A percentile compares a stretch with the other conserved stretches of the same genome.
Conservation (phyloP, 2,888 invertebrate genomes). For the Eilema caniola region DNA sequence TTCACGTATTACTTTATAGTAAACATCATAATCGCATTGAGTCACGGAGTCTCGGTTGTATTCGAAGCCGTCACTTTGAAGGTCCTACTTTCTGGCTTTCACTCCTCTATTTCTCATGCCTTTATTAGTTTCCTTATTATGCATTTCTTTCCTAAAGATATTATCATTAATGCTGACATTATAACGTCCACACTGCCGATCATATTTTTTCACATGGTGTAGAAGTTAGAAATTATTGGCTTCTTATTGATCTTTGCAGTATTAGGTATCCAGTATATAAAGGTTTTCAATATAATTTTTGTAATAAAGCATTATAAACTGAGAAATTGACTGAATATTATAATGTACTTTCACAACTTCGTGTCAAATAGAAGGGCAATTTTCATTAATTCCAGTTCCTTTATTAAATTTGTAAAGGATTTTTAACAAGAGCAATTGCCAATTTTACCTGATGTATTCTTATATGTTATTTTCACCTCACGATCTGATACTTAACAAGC, state of each 20-base stretch:
- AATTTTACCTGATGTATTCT: slow-evolving; percentile 32
- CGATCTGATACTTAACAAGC: slow-evolving; percentile 60
- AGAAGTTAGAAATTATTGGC: too few species aligned
- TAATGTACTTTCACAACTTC: neutral
- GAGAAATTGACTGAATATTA: neutral
- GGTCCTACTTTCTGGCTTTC: too few species aligned
- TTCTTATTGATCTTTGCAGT: neutral
- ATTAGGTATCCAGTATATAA: neutral
- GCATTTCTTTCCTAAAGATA: too few species aligned
- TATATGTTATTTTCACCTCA: slow-evolving; percentile 44
- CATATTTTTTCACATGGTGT: too few species aligned
- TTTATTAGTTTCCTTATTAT: too few species aligned
- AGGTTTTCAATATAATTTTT: too few species aligned
- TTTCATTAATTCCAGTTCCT: slow-evolving; percentile 16
- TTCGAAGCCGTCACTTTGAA: too few species aligned
- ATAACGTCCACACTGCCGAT: too few species aligned
- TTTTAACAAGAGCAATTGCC: slow-evolving; percentile 42
- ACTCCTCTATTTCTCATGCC: too few species aligned
- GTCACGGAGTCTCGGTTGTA: too few species aligned
- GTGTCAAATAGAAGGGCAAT: slow-evolving; percentile 11
- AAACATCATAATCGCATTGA: too few species aligned
- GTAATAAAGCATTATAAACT: neutral
- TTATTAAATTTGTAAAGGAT: slow-evolving; percentile 32
- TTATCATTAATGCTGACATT: too few species aligned
- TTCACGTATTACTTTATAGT: neutral